phyloP scores from a whole-genome alignment of 2,797 vertebrate genomes.

The Echeneis naucrates region DNA sequence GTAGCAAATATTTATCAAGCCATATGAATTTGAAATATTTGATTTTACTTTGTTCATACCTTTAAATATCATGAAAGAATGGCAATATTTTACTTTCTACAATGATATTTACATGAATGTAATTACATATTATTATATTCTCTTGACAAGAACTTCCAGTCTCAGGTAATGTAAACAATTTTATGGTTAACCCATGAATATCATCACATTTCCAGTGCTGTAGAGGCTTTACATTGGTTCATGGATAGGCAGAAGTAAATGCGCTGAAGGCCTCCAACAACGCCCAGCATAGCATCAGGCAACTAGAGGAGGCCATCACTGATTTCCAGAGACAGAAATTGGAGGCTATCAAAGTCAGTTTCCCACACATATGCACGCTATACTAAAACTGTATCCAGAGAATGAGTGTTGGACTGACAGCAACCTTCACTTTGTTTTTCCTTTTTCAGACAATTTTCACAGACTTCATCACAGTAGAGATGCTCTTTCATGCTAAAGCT shows the following conservation, averaged over 20 bases:
- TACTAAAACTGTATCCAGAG: neutral
- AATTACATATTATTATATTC: too few relatives aligned
- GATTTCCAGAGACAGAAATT: conserved; percentile 87
- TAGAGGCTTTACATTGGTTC: neutral
- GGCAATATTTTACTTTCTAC: too few relatives aligned
- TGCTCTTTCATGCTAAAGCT: conserved; percentile 88
- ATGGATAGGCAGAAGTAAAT: conserved; percentile 82
- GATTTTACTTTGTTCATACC: too few relatives aligned
- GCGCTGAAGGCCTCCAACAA: conserved; percentile 85
- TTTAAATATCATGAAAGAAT: too few relatives aligned
- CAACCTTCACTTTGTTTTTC: neutral
- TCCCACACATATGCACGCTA: neutral
- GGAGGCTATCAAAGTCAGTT: conserved; percentile 84
- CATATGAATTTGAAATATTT: too few relatives aligned
- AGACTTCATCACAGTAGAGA: conserved; percentile 88
- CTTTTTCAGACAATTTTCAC: conserved; percentile 81
- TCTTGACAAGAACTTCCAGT: conserved; percentile 81
- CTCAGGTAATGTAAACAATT: conserved; percentile 79
- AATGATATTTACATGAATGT: too few relatives aligned
- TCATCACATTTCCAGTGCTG: neutral
- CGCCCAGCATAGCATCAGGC: conserved; percentile 77
- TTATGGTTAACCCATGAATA: neutral
- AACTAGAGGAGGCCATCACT: conserved; percentile 83
- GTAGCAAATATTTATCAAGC: too few relatives aligned
- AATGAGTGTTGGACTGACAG: neutral